These are phyloP conservation scores for Caenorhabditis plicata DNA, from an alignment of 2,888 invertebrate genomes.

Conservation along the genomic window DNA sequence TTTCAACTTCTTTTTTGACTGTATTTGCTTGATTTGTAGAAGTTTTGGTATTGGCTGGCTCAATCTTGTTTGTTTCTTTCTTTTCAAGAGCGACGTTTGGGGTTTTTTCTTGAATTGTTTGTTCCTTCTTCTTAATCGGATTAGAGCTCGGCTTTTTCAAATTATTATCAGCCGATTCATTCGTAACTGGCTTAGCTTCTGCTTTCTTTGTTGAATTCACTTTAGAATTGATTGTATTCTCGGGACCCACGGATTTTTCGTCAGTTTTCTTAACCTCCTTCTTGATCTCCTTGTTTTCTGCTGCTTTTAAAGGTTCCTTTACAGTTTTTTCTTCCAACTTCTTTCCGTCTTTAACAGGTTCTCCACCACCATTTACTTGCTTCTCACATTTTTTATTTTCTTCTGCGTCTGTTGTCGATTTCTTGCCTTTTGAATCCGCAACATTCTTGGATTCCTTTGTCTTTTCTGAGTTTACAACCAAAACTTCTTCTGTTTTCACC, in stretches of 20 bases:
- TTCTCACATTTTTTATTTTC: too few relatives aligned
- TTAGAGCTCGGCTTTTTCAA: not conserved
- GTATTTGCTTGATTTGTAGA: not conserved
- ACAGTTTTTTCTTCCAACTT: constrained; percentile 13
- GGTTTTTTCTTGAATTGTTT: not conserved
- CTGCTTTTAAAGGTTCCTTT: constrained; percentile 6
- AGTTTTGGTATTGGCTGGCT: not conserved
- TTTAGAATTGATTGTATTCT: not conserved
- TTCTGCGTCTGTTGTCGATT: too few relatives aligned
- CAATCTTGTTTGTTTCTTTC: not conserved
- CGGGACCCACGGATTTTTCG: not conserved
- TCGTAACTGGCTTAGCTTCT: not conserved
- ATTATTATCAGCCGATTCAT: not conserved
- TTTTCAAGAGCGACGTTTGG: not conserved
- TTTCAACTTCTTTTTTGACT: not conserved
- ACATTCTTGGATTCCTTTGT: too few relatives aligned
- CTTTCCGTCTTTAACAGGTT: constrained; percentile 8
- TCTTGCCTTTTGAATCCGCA: too few relatives aligned
- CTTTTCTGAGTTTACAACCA: too few relatives aligned
- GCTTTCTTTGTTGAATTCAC: not conserved
- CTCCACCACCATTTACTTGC: too few relatives aligned
- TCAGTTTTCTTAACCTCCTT: constrained; percentile 2
- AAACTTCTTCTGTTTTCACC: too few relatives aligned
- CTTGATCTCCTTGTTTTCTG: not conserved
- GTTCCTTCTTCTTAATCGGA: not conserved